Conservation (phyloP, 1,140 invertebrate genomes). For the Physella acuta region DNA sequence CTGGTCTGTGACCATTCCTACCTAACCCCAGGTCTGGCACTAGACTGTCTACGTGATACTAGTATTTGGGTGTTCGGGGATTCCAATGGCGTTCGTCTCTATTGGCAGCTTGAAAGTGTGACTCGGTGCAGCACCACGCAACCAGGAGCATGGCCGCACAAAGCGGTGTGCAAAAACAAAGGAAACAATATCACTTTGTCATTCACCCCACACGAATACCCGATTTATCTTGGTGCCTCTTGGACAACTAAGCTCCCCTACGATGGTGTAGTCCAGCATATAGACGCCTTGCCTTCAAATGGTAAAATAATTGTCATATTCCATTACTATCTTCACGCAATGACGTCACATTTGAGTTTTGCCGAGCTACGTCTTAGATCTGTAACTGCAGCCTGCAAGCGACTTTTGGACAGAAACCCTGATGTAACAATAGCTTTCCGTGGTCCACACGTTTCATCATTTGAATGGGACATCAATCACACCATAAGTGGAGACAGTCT, state of each 20-base stretch:
- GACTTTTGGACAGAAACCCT: constrained; percentile 4
- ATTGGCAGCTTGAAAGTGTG: background rate
- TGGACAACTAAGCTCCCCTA: background rate
- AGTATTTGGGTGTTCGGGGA: constrained; percentile 6
- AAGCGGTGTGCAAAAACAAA: background rate
- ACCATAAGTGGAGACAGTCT: constrained; percentile 7
- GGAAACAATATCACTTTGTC: background rate
- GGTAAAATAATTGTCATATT: background rate
- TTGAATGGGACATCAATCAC: background rate
- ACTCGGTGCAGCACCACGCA: no score
- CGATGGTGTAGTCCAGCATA: background rate
- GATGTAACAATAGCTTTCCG: constrained; percentile 4
- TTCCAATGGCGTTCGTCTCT: background rate
- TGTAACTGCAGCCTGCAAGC: background rate
- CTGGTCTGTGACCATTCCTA: background rate
- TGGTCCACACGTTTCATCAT: constrained; percentile 7
- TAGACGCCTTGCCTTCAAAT: background rate
- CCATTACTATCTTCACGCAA: constrained; percentile 9
- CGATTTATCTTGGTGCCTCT: background rate
- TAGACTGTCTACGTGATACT: background rate
- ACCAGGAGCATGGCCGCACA: background rate
- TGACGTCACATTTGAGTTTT: constrained; percentile 7
- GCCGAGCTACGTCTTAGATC: background rate
- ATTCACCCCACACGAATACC: constrained; percentile 9
- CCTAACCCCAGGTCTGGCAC: background rate